phyloP scores from a whole-genome alignment of 1,140 invertebrate species.

The Drosophila arawakana region DNA sequence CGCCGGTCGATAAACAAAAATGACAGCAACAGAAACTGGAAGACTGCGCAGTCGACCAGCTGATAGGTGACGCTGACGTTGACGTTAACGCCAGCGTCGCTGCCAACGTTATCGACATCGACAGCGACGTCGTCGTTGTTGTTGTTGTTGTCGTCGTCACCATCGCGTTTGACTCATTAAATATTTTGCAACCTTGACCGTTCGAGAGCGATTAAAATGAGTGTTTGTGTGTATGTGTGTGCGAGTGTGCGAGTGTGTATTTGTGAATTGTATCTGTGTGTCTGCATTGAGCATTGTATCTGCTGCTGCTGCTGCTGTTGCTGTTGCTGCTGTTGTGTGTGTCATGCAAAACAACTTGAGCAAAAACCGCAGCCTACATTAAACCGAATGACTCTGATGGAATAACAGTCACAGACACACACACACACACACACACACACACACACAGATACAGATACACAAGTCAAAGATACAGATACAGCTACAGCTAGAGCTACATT shows the following conservation, averaged over 20 bases:
- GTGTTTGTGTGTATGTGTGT: constrained; percentile 16
- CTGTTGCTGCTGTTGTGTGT: constrained; percentile 16
- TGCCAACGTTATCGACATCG: constrained; percentile 30
- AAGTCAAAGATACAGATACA: background rate
- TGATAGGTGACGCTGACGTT: constrained; percentile 27
- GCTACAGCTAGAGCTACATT: background rate
- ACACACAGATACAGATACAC: constrained; percentile 8
- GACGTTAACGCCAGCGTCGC: constrained; percentile 28
- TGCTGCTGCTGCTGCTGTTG: constrained; percentile 19
- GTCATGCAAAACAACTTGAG: constrained; percentile 23
- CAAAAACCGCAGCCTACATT: constrained; percentile 28
- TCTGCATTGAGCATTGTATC: constrained; percentile 23
- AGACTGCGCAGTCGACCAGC: constrained; percentile 38
- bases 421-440: constrained; percentile 14
- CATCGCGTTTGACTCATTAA: constrained; percentile 78
- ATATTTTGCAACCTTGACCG: constrained; percentile 82
- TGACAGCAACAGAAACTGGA: constrained; percentile 34
- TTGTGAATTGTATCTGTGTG: constrained; percentile 18
- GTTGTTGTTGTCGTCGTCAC: constrained; percentile 27
- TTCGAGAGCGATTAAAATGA: constrained; percentile 78
- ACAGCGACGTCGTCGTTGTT: constrained; percentile 39
- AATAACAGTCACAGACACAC: constrained; percentile 14
- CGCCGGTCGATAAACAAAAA: constrained; percentile 71
- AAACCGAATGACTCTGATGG: constrained; percentile 16
- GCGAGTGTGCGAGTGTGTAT: constrained; percentile 14